Base-by-base conservation (phyloP, 2,888 invertebrate species). In the Clunio marinus region DNA sequence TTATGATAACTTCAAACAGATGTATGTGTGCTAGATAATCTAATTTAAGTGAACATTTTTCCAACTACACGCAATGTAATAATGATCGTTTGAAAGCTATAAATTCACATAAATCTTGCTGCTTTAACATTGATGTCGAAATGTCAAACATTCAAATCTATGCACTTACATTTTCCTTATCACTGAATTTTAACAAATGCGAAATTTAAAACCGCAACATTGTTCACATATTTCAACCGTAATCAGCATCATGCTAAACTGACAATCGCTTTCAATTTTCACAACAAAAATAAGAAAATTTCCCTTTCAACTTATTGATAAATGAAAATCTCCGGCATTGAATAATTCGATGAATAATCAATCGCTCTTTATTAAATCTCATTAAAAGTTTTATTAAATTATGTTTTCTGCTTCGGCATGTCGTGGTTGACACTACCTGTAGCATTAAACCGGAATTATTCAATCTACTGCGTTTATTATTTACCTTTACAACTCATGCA, bases 61-160 rank as follows among this genome's bases (percentile, higher is more conserved):
- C 10, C 41, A 41, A 41, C 41, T 22, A 22, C 15, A n/a, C 45
- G 13, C 20, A 17, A 22, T 4, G 7, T 41, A 15, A 51, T 51
- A 51, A 51, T 51, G 51, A 51, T n/a, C 17, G 22, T n/a, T 51
- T 51, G 20, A 22, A 17, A 51, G 51, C 51, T 51, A 3, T 22
- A 22, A 51, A n/a, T 51, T 51, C 8, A n/a, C 20, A 51, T 51
- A 51, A 51, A 51, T 51, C 22, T 15, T n/a, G n/a, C 35, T 32
- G 5, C 35, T 8, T 13, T 22, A 3, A 22, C 51, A 45, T n/a
- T 7, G 8, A 15, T 45, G 45, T 17, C 20, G 7, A 51, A 13
- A 8, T 51, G 51, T 51, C 51, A 51, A 51, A 51, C 13, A 51
- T 8, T 13, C 7, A 13, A 32, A 32, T 32, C 35, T 32, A n/a